A percentile compares a stretch with the other conserved stretches of the same genome.
Conservation (phyloP, 2,888 invertebrate species). For the Andrena trimmerana region DNA sequence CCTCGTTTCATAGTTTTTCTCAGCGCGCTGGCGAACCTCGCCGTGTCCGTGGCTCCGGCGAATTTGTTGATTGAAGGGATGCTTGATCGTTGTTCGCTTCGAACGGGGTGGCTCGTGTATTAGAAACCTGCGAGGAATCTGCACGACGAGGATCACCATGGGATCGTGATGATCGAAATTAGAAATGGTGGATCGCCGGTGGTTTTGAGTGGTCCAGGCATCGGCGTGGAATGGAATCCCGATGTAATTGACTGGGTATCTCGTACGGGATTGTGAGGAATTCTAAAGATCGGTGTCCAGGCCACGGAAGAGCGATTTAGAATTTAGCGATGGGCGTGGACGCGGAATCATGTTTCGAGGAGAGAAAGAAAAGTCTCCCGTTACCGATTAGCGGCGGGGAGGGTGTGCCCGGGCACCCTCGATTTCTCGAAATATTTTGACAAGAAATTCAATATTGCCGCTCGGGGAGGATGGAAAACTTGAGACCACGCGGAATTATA, state of each 20-base stretch:
- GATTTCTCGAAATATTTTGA: constrained; percentile 80
- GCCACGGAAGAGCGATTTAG: constrained; percentile 26
- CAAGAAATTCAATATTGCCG: constrained; percentile 76
- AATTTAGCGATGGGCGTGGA: constrained; percentile 57
- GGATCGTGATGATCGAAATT: no score
- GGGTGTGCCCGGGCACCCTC: constrained; percentile 50
- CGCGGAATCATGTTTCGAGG: constrained; percentile 67
- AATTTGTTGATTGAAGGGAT: no score
- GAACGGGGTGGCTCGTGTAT: no score
- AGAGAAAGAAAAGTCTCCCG: constrained; percentile 79
- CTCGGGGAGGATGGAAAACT: constrained; percentile 3
- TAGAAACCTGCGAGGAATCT: no score
- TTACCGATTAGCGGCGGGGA: constrained; percentile 82
- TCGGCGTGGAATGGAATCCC: neutral
- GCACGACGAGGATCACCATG: no score
- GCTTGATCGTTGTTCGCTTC: no score
- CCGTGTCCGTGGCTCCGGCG: no score
- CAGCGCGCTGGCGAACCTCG: no score
- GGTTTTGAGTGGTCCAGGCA: no score
- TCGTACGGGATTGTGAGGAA: neutral
- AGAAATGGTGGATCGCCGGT: no score
- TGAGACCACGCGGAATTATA: constrained; percentile 41
- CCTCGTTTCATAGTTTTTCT: neutral
- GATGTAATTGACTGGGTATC: constrained; percentile 18
- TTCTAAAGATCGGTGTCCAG: neutral